Evolutionary conservation across 2,888 invertebrate genomes (phyloP), one percentile per base, ranked within the genome.

Genomic region (Pristionchus fissidentatus): DNA sequence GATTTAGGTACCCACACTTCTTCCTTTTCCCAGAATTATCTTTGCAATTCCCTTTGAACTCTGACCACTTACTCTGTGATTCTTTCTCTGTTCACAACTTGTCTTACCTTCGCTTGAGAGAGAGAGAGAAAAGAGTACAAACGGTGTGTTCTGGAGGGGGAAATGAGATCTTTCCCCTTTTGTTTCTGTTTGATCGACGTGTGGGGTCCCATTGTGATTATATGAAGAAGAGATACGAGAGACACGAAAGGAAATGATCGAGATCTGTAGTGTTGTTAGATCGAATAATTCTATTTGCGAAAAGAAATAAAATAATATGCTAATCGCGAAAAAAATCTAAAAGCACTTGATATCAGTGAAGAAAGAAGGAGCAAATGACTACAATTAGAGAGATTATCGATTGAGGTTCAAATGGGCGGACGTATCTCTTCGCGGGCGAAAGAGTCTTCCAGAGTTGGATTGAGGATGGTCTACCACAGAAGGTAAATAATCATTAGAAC

Each of bases 371-470:
- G n/a, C n/a, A n/a, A n/a, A n/a, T n/a, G n/a, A n/a, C n/a, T n/a
- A n/a, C n/a, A n/a, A n/a, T n/a, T n/a, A n/a, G n/a, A n/a, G n/a
- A n/a, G n/a, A n/a, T 49, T 49, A 49, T 49, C 19, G 49, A 19
- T 49, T 43, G 29, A 81, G 81, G 46, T 19, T 81, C 66, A 22
- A 81, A 81, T 52, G 81, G 81, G 26, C 62, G 62, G 13, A 81
- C 81, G 1, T 81, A 81, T 49, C 81, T 81, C 43, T 81, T 81
- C 35, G 43, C 81, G 35, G 81, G 66, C 15, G 66, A 81, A 15
- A n/a, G 81, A 62, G 81, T 81, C 3, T 81, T 46, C 46, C 62
- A 62, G 49, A 66, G 66, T 81, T 81, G 81, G 81, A 66, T 66
- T 22, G 81, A 81, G 35, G 81, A 81, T 66, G 81, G 81, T 49